Evolutionary conservation across 2,797 vertebrate genomes (phyloP).

Genomic region (Halcyon badia): DNA sequence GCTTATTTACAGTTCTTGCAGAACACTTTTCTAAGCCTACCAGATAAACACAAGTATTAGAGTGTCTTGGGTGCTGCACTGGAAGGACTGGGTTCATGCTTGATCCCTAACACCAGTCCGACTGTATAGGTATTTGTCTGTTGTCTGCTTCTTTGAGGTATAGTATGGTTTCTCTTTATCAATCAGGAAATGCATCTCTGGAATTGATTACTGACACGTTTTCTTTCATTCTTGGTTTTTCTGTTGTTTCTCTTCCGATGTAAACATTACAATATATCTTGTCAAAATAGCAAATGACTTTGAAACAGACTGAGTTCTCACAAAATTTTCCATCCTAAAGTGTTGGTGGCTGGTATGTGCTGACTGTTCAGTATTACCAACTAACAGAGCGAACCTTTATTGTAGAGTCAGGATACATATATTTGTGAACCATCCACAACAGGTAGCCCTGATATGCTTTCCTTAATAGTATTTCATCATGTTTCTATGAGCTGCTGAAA

Average conservation of each 20-base stretch:
- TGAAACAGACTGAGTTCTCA: neutral
- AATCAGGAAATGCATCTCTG: neutral
- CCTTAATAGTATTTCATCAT: conserved; percentile 64
- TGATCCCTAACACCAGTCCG: neutral
- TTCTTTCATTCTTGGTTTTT: neutral
- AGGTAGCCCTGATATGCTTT: conserved; percentile 18
- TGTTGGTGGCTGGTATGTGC: neutral
- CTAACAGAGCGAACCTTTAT: conserved; percentile 40
- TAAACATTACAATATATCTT: neutral
- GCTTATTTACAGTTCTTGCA: neutral
- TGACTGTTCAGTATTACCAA: conserved; percentile 6
- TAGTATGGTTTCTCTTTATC: neutral
- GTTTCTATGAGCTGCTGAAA: conserved; percentile 64
- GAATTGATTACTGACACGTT: neutral
- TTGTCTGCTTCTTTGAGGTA: neutral
- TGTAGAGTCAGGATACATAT: conserved; percentile 8
- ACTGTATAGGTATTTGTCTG: neutral
- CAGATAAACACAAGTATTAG: neutral
- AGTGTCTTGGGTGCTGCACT: neutral
- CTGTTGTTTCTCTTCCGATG: neutral
- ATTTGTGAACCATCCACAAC: conserved; percentile 57
- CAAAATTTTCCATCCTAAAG: conserved; percentile 1
- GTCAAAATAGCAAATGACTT: conserved; percentile 43
- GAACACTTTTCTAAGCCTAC: neutral
- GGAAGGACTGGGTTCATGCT: neutral